Conservation (phyloP, 2,113 vertebrate species). For the Pogonocichla stellata region DNA sequence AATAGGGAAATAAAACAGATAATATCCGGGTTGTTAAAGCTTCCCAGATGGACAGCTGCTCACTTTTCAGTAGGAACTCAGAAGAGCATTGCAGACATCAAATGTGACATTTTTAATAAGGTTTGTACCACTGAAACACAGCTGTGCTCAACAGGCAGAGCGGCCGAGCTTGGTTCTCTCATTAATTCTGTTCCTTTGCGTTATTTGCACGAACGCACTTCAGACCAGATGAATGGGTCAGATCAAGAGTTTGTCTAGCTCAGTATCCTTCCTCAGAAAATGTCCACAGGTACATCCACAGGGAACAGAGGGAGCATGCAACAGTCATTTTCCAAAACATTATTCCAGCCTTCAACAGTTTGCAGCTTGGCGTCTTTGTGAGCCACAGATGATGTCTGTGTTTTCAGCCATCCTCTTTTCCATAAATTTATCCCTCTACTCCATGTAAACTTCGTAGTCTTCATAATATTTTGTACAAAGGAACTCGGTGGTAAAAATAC, state of each 20-base stretch:
- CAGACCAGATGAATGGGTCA: neutral
- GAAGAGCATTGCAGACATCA: conserved; percentile 12
- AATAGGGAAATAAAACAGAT: conserved; percentile 21
- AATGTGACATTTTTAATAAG: conserved; percentile 34
- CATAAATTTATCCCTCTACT: neutral
- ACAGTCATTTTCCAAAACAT: neutral
- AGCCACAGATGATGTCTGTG: neutral
- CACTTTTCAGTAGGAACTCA: conserved; percentile 2
- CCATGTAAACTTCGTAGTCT: neutral
- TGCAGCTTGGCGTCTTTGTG: neutral
- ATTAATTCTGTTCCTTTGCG: neutral
- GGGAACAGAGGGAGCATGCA: neutral
- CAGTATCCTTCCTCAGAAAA: neutral
- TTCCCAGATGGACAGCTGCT: neutral
- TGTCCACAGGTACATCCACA: neutral
- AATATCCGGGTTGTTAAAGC: neutral
- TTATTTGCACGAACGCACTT: neutral
- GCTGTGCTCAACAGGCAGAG: neutral
- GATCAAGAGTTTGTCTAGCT: neutral
- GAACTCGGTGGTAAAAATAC: neutral
- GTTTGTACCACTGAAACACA: conserved; percentile 1
- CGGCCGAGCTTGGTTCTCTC: neutral
- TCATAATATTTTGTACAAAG: neutral
- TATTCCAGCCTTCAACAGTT: neutral
- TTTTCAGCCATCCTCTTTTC: neutral